Base-by-base conservation (phyloP, 2,888 invertebrate species). In the Troides oblongomaculatus region DNA sequence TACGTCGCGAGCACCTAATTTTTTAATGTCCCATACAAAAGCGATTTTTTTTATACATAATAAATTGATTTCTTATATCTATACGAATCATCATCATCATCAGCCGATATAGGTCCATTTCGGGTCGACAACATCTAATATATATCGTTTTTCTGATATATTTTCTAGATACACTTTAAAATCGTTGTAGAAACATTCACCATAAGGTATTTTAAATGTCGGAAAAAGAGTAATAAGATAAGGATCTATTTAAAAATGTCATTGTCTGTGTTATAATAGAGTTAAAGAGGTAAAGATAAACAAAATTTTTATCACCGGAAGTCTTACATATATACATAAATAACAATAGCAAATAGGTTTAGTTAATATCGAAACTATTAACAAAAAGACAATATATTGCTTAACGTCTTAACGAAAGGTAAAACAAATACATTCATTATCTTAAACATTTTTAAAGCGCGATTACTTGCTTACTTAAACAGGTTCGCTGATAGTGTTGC, bases 401-500 rank as follows among this genome's bases (percentile, higher is more conserved):
- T 61, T 61, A 61, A 61, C 10, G 50, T 53, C 39, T 61, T 61
- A 66, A 56, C 56, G 30, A 53, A 21, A 39, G 61, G 18, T 53
- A 53, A 60, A 30, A 64, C 18, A 21, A 2, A 60, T 21, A 46
- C 23, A 43, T 4, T n/a, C 25, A 56, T 61, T 57, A 64, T 61
- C 43, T 56, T 21, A 56, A 5, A 39, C 56, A 62, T 69, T 56
- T 53, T 61, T 60, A 39, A 60, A 46, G 12, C 17, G 36, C 61
- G 58, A 53, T 62, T 67, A 68, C 46, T 21, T 50, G 5, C 50
- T 56, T 7, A 66, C 23, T 21, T 62, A 5, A 62, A 65, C 69
- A 30, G 43, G 69, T 69, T 69, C 50, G 14, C 14, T 3, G 57
- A 43, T 63, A 68, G 39, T 66, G 66, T 62, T 66, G 65, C 65